Evolutionary conservation across 2,888 invertebrate species (phyloP).

Genomic region (Branchinecta sandiegonensis): DNA sequence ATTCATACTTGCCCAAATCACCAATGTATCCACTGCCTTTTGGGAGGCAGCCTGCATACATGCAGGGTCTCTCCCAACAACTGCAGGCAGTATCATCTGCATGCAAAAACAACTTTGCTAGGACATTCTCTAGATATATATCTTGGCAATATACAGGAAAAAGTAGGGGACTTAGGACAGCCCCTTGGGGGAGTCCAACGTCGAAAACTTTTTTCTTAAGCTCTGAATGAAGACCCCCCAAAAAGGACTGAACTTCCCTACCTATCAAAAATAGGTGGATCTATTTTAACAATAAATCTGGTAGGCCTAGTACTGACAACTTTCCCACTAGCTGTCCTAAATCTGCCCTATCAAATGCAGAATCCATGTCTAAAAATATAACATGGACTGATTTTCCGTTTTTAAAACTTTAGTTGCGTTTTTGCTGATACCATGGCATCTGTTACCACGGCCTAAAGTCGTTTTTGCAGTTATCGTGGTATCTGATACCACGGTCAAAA

Average conservation of each 20-base stretch:
- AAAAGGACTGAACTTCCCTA: not conserved
- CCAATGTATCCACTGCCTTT: not conserved
- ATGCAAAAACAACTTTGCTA: slow-evolving; percentile 10
- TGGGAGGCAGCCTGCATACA: slow-evolving; percentile 7
- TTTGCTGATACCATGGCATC: no score
- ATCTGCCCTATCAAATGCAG: slow-evolving; percentile 7
- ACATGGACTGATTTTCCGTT: slow-evolving; percentile 8
- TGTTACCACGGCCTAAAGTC: no score
- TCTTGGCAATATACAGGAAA: not conserved
- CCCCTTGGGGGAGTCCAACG: no score
- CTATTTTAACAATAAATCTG: slow-evolving; percentile 2
- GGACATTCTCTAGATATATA: slow-evolving; percentile 5
- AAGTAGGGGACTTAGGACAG: slow-evolving; percentile 6
- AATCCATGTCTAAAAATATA: slow-evolving; percentile 11
- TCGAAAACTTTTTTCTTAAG: slow-evolving; percentile 14
- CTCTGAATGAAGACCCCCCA: slow-evolving; percentile 14
- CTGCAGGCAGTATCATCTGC: slow-evolving; percentile 6
- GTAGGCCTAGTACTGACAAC: slow-evolving; percentile 10
- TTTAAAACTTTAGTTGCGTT: no score
- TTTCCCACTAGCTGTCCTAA: slow-evolving; percentile 1
- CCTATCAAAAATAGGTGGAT: slow-evolving; percentile 7
- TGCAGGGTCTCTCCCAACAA: slow-evolving; percentile 1
- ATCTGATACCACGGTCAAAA: no score
- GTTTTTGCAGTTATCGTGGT: no score
- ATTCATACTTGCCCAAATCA: not conserved